Conservation (phyloP, 2,888 invertebrate genomes). For the Cataglyphis cursor region DNA sequence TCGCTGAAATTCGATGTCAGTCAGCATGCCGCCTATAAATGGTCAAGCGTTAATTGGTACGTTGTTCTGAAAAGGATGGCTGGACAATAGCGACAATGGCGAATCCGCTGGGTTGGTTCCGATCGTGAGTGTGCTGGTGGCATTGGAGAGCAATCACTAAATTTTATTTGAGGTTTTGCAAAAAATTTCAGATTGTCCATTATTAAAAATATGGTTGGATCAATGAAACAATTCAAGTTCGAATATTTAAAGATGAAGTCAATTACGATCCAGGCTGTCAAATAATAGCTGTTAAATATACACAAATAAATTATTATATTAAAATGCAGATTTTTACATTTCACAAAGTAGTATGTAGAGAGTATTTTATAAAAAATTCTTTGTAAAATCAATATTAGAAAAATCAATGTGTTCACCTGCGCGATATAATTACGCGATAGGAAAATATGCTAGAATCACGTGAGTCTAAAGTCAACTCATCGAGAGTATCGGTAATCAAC, state of each 20-base stretch:
- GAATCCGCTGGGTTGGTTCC: not conserved
- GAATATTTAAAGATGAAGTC: not conserved
- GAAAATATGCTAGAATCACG: not conserved
- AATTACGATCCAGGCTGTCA: not conserved
- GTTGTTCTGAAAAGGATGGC: constrained; percentile 51
- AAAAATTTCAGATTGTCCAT: not conserved
- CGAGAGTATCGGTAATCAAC: constrained; percentile 25
- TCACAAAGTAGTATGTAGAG: not conserved
- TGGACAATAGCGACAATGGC: constrained; percentile 25
- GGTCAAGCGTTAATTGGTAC: constrained; percentile 65
- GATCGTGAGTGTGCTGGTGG: not conserved
- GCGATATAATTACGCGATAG: not conserved
- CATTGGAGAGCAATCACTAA: not conserved
- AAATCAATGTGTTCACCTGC: not conserved
- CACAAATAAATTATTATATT: not conserved
- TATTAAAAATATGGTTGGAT: not conserved
- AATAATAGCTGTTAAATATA: not conserved
- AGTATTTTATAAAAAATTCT: not conserved
- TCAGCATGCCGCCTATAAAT: constrained; percentile 48
- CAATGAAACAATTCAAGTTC: not conserved
- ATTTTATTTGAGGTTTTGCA: not conserved
- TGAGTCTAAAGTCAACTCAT: not conserved
- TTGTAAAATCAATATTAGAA: not conserved
- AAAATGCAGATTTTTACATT: not conserved
- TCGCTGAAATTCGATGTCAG: constrained; percentile 25